These are phyloP conservation scores for Trachelus stipa DNA, from an alignment of 2,888 invertebrate species.

Conservation along the genomic window DNA sequence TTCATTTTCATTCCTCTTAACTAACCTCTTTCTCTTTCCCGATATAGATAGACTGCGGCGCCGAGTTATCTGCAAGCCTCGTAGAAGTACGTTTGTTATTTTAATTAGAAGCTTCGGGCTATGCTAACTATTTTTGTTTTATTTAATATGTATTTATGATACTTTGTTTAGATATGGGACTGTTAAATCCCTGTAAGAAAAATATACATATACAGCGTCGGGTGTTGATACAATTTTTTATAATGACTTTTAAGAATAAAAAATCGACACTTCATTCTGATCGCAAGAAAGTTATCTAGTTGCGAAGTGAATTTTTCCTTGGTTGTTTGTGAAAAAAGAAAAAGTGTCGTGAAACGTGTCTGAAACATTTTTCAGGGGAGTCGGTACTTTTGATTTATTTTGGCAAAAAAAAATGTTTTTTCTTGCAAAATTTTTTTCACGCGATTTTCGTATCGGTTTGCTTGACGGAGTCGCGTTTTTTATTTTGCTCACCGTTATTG, in stretches of 20 bases:
- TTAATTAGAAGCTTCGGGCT: conserved; percentile 61
- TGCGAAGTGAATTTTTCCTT: background rate
- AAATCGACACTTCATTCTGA: too few species aligned
- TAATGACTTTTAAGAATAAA: background rate
- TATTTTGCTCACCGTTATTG: background rate
- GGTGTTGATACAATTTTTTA: background rate
- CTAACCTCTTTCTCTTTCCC: conserved; percentile 14
- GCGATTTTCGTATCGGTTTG: background rate
- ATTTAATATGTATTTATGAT: background rate
- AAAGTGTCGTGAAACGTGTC: background rate
- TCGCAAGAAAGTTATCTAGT: background rate
- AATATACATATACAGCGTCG: background rate
- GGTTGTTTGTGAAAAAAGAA: background rate
- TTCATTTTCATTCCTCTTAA: conserved; percentile 15
- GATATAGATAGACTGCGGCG: conserved; percentile 10
- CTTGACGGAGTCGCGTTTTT: background rate
- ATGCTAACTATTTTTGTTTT: background rate
- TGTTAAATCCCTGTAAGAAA: background rate
- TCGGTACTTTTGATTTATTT: background rate
- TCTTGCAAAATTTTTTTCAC: background rate
- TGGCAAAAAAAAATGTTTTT: background rate
- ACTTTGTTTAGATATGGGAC: background rate
- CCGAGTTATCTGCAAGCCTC: conserved; percentile 11
- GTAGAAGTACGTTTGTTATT: conserved; percentile 55
- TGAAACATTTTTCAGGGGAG: background rate